Evolutionary conservation across 2,113 vertebrate species (phyloP).

Genomic region (Calonectris borealis): DNA sequence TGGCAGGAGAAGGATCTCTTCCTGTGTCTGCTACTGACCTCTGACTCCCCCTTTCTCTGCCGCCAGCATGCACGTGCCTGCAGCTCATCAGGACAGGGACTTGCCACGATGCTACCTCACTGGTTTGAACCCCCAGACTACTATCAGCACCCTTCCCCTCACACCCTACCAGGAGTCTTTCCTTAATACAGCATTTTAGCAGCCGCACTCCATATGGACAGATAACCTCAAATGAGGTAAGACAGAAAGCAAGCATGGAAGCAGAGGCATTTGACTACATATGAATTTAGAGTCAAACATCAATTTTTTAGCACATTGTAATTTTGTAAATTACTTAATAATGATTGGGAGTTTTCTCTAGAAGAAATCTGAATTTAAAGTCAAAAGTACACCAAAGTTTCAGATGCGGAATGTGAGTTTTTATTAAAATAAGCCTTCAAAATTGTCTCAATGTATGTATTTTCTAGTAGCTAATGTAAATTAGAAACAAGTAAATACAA

Average conservation of each 20-base stretch:
- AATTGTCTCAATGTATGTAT: not conserved
- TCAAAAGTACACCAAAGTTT: not conserved
- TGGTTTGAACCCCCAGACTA: not conserved
- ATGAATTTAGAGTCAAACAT: not conserved
- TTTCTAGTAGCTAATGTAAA: not conserved
- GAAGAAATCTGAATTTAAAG: not conserved
- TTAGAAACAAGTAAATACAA: not conserved
- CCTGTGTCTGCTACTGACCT: not conserved
- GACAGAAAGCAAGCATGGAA: not conserved
- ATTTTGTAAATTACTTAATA: conserved; percentile 21
- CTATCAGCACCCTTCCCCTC: not conserved
- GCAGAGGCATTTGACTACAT: not conserved
- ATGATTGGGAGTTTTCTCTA: not conserved
- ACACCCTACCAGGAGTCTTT: not conserved
- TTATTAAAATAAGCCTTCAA: not conserved
- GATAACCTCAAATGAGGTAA: not conserved
- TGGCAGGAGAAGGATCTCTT: not conserved
- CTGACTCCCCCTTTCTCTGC: not conserved
- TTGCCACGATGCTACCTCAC: not conserved
- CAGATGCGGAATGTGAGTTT: not conserved
- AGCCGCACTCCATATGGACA: not conserved
- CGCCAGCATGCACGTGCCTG: accelerated
- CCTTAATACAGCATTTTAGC: not conserved
- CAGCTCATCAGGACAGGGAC: not conserved
- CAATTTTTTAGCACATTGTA: not conserved